phyloP scores from a whole-genome alignment of 2,113 vertebrate genomes.

The Trogon melanurus region DNA sequence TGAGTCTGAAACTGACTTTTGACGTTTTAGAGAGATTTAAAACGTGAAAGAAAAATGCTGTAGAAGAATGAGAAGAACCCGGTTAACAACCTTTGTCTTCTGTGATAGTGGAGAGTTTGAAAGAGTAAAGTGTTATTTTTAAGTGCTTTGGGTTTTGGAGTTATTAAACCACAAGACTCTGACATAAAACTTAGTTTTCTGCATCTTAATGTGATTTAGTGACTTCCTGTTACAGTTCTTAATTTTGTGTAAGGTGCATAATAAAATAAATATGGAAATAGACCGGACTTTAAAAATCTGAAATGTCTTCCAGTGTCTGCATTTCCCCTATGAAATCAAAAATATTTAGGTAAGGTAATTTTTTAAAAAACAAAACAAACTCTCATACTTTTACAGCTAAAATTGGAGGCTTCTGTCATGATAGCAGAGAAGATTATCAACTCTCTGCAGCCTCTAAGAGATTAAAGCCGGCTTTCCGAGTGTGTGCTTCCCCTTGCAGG shows the following conservation, averaged over 20 bases:
- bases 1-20: not conserved
- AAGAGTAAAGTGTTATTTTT: not conserved
- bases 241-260: not conserved
- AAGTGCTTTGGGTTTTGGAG: not conserved
- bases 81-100: not conserved
- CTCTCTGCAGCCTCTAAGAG: not conserved
- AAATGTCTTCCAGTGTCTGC: not conserved
- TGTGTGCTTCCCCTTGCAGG: slow-evolving; percentile 58
- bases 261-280: not conserved
- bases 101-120: not conserved
- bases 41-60: not conserved
- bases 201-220: not conserved
- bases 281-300: not conserved
- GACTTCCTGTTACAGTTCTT: not conserved
- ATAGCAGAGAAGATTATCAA: not conserved
- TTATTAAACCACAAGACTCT: not conserved
- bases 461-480: not conserved
- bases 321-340: not conserved
- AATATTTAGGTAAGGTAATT: not conserved
- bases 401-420: not conserved
- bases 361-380: not conserved
- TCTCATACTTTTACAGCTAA: not conserved
- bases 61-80: not conserved
- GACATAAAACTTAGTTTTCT: not conserved
- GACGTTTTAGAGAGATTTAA: not conserved